Percentiles rank a stretch among this genome's conserved stretches.
Evolutionary conservation across 2,888 invertebrate genomes (phyloP).

Genomic region (Apodemia zela): DNA sequence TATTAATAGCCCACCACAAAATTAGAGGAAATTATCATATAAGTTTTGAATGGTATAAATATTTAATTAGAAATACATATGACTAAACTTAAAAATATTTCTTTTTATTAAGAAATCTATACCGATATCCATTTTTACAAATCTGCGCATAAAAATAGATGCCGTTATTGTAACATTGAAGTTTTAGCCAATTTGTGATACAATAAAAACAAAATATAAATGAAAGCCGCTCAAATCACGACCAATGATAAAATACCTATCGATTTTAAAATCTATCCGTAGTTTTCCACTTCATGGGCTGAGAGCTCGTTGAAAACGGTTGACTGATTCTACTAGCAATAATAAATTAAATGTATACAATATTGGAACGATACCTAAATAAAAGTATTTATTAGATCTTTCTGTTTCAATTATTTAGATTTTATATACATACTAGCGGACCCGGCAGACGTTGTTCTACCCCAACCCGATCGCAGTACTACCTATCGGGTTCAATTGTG

Average conservation of each 20-base stretch:
- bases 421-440: too few relatives aligned
- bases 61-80: too few relatives aligned
- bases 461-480: too few relatives aligned
- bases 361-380: background rate
- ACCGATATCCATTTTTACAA: too few relatives aligned
- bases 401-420: background rate
- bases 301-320: constrained; percentile 9
- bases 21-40: too few relatives aligned
- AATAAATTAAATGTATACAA: constrained; percentile 12
- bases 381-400: background rate
- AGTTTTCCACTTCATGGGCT: constrained; percentile 11
- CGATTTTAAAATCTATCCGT: constrained; percentile 14
- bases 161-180: background rate
- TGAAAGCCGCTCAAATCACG: background rate
- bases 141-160: too few relatives aligned
- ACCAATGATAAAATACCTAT: constrained; percentile 5
- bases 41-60: too few relatives aligned
- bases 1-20: too few relatives aligned
- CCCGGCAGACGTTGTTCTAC: too few relatives aligned
- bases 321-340: constrained; percentile 11
- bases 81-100: too few relatives aligned
- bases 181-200: constrained; percentile 12
- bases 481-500: too few relatives aligned
- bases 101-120: too few relatives aligned
- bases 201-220: constrained; percentile 7